Evolutionary conservation across 1,140 invertebrate genomes (phyloP).

Genomic region (Cherax quadricarinatus): DNA sequence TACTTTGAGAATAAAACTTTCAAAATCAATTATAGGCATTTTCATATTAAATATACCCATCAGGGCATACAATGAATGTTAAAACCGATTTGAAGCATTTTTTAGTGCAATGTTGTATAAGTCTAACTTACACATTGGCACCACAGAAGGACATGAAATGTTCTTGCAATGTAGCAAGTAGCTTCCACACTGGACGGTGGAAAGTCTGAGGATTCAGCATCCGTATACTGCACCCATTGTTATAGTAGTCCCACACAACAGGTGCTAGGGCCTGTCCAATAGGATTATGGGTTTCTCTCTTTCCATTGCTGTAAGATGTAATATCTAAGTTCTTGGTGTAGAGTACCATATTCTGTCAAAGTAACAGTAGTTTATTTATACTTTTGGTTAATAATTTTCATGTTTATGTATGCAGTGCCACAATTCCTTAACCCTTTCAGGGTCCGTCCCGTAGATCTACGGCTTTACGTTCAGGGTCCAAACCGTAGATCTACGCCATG

Average conservation of each 20-base stretch:
- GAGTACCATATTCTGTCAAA: conserved; percentile 74
- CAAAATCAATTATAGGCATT: too few relatives aligned
- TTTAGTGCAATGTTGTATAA: too few relatives aligned
- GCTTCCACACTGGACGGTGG: conserved; percentile 80
- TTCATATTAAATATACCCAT: too few relatives aligned
- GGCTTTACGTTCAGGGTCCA: too few relatives aligned
- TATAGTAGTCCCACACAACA: conserved; percentile 93
- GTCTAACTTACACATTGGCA: conserved; percentile 85
- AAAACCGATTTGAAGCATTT: too few relatives aligned
- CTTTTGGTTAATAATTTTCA: background rate
- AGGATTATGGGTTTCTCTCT: conserved; percentile 92
- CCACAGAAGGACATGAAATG: conserved; percentile 95
- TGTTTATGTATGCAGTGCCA: too few relatives aligned
- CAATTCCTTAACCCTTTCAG: too few relatives aligned
- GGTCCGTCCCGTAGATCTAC: too few relatives aligned
- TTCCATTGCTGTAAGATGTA: conserved; percentile 88
- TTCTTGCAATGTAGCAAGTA: conserved; percentile 91
- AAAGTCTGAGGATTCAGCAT: conserved; percentile 96
- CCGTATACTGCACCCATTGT: conserved; percentile 92
- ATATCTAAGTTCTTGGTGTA: conserved; percentile 94
- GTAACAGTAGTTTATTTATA: too few relatives aligned
- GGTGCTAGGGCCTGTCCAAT: conserved; percentile 84
- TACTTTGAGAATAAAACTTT: too few relatives aligned
- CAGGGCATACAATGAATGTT: too few relatives aligned
- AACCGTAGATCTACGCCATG: too few relatives aligned